Evolutionary conservation across 2,888 invertebrate genomes (phyloP).

Genomic region (Apeira syringaria): DNA sequence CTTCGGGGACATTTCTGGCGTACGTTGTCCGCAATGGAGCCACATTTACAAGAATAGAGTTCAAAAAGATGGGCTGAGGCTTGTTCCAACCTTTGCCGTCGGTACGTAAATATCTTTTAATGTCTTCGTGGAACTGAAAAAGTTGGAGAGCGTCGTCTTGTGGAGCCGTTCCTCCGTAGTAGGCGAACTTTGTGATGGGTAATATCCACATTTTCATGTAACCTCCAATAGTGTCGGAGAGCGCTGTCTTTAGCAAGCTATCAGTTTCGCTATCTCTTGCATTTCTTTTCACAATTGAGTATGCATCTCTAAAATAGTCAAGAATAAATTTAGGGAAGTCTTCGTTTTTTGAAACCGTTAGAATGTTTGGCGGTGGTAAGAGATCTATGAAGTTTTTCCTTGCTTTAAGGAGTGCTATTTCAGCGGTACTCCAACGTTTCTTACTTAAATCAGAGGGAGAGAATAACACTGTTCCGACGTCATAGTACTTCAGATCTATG

Average conservation of each 20-base stretch:
- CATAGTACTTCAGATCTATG: constrained; percentile 29
- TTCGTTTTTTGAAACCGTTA: constrained; percentile 42
- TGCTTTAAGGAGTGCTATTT: constrained; percentile 52
- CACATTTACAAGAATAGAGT: constrained; percentile 47
- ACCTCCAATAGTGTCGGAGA: constrained; percentile 82
- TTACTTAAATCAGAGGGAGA: constrained; percentile 41
- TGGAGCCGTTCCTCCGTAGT: constrained; percentile 85
- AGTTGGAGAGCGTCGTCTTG: constrained; percentile 80
- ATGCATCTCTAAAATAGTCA: constrained; percentile 51
- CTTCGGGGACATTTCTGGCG: constrained; percentile 36
- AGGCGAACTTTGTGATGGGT: constrained; percentile 84
- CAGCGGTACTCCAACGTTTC: constrained; percentile 45
- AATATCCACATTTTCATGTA: constrained; percentile 84
- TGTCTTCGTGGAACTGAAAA: constrained; percentile 79
- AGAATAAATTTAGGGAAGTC: constrained; percentile 48
- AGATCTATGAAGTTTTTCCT: constrained; percentile 56
- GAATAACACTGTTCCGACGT: constrained; percentile 69
- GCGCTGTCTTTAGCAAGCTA: constrained; percentile 56
- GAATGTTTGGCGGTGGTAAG: constrained; percentile 48
- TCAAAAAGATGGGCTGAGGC: constrained; percentile 45
- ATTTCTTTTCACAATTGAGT: constrained; percentile 46
- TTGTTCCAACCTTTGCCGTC: constrained; percentile 84
- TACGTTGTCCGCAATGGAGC: constrained; percentile 30
- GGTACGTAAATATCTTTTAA: constrained; percentile 82
- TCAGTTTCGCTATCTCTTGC: constrained; percentile 38